Conservation (phyloP, 2,888 invertebrate species). For the Hipparchia sbordonii region DNA sequence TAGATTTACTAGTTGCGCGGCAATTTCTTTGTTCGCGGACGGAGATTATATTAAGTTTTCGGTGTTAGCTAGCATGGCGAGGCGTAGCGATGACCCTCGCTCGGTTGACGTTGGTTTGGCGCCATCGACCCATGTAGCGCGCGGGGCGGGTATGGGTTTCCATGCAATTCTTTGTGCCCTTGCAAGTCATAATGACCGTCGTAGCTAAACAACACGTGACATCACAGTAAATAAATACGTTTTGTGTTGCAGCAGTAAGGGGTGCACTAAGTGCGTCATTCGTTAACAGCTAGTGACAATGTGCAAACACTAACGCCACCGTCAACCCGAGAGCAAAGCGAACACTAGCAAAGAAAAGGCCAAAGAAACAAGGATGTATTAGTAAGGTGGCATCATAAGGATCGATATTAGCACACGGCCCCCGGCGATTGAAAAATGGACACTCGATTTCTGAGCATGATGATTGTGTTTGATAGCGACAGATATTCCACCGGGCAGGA, state of each 20-base stretch:
- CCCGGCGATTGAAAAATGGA: conserved; percentile 80
- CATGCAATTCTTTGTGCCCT: conserved; percentile 63
- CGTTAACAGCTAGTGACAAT: conserved; percentile 76
- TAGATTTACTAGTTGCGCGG: conserved; percentile 27
- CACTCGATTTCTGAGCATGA: conserved; percentile 73
- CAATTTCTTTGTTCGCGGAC: conserved; percentile 41
- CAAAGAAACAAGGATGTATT: conserved; percentile 81
- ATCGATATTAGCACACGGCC: conserved; percentile 78
- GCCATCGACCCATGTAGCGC: conserved; percentile 81
- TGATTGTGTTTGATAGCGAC: conserved; percentile 73
- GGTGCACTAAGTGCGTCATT: conserved; percentile 79
- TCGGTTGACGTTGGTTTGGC: conserved; percentile 75
- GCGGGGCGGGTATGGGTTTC: conserved; percentile 68
- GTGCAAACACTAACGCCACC: conserved; percentile 68
- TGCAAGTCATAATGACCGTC: conserved; percentile 62
- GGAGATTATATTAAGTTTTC: conserved; percentile 29
- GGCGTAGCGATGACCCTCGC: conserved; percentile 53
- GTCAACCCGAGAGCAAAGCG: conserved; percentile 56
- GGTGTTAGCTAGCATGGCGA: conserved; percentile 38
- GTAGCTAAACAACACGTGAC: conserved; percentile 60
- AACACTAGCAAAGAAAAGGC: conserved; percentile 75
- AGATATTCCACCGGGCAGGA: conserved; percentile 72
- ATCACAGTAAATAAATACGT: conserved; percentile 50
- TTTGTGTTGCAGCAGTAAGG: conserved; percentile 74
- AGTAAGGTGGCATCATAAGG: conserved; percentile 68